A percentile compares a stretch with the other conserved stretches of the same genome.
These are phyloP conservation scores for Willisornis vidua DNA, from an alignment of 2,113 vertebrate species.

Conservation along the genomic window DNA sequence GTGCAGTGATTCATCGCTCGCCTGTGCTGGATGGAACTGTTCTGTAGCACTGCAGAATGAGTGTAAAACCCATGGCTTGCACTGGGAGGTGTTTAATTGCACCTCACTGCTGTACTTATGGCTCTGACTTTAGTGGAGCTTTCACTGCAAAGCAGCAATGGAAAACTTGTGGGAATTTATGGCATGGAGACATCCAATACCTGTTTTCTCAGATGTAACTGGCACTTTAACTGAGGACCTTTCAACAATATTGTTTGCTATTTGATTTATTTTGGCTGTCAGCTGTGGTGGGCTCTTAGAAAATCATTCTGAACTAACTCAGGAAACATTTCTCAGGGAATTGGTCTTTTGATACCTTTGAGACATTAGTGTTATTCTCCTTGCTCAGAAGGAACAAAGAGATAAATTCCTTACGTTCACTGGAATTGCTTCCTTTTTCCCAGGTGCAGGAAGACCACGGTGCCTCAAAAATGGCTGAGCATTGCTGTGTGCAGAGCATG, in stretches of 20 bases:
- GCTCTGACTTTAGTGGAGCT: neutral
- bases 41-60: neutral
- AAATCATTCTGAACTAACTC: neutral
- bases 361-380: neutral
- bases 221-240: neutral
- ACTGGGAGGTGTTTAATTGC: neutral
- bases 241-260: neutral
- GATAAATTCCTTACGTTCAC: neutral
- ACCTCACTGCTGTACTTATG: neutral
- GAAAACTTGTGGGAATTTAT: neutral
- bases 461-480: neutral
- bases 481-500: neutral
- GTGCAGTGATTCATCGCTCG: neutral
- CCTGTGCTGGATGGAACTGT: neutral
- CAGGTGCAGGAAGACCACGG: neutral
- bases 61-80: neutral
- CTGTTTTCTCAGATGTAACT: neutral
- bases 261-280: neutral
- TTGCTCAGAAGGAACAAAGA: neutral
- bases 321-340: neutral
- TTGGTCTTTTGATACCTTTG: neutral
- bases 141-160: neutral
- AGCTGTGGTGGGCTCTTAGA: neutral
- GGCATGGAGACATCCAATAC: fast-evolving
- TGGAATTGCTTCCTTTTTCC: neutral